A percentile compares a stretch with the other conserved stretches of the same genome.
Conservation (phyloP, 1,140 invertebrate species). For the Heliconius hewitsoni region DNA sequence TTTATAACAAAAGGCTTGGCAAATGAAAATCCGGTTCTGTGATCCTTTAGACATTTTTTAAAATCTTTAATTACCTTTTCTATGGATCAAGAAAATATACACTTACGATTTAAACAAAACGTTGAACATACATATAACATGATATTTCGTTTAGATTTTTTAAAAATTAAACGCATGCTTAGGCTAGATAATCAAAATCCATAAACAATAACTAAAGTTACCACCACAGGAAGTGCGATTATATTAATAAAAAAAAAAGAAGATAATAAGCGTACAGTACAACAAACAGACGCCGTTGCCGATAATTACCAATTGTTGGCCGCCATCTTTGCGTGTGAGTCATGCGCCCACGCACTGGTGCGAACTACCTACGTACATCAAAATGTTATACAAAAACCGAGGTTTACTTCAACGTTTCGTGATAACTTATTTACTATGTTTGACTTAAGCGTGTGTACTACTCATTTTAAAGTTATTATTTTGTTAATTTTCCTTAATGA, state of each 20-base stretch:
- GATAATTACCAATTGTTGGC: constrained; percentile 49
- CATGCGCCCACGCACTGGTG: constrained; percentile 45
- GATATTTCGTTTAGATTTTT: no score
- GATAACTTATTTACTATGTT: constrained; percentile 12
- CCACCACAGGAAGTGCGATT: constrained; percentile 19
- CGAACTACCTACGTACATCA: constrained; percentile 29
- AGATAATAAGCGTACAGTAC: constrained; percentile 37
- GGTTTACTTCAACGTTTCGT: constrained; percentile 14
- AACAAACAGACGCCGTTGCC: constrained; percentile 40
- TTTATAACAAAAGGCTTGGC: no score
- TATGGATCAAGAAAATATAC: no score
- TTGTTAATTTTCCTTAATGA: neutral
- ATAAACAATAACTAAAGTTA: neutral
- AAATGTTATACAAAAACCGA: constrained; percentile 26
- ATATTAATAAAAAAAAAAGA: constrained; percentile 25
- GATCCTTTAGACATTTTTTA: no score
- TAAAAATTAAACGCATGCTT: no score
- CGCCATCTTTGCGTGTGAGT: constrained; percentile 48
- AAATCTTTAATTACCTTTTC: no score
- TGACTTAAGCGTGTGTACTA: neutral
- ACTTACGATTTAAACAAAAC: no score
- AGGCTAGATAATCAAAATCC: no score
- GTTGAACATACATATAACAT: no score
- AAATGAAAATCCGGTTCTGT: no score
- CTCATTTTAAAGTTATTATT: neutral